Base-by-base conservation (phyloP, 1,140 invertebrate species). In the Calephelis virginiensis region DNA sequence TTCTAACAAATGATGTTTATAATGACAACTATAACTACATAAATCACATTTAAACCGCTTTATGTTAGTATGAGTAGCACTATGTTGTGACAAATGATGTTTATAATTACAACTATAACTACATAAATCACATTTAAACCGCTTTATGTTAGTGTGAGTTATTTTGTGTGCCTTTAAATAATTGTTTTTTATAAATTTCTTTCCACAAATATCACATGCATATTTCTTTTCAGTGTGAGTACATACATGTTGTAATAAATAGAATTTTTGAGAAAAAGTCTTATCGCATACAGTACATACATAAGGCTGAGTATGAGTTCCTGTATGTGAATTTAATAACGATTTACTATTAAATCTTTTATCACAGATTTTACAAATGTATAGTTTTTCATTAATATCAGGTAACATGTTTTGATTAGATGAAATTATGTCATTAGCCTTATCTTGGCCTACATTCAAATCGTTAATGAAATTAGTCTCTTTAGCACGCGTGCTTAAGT, bases 51-150 rank as follows among this genome's bases (percentile, higher is more conserved):
- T n/a, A 13, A 13, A 49, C 5, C 3, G 13, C 9, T 49, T n/a
- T n/a, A 13, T 9, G 3, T 9, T 49, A 13, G n/a, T n/a, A n/a
- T 14, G n/a, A 8, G n/a, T 53, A 1, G 49, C 10, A 53, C n/a
- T 14, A 13, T 53, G 49, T 53, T 53, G 10, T 53, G 8, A 14
- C 17, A 53, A 10, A n/a, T 13, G 8, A 3, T n/a, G n/a, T 17
- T 53, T 53, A 11, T n/a, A 8, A 3, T 14, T 7, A n/a, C 43
- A 61, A 12, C 46, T 61, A 11, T 43, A 43, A 40, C 46, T 40
- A 14, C 60, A 61, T 5, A 61, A 45, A 45, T 61, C 60, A 61
- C 60, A 61, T n/a, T 13, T 14, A 14, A 45, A 61, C 10, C 40
- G 60, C 10, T 62, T 62, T 6, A 14, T 45, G n/a, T 17, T 13